phyloP scores from a whole-genome alignment of 2,113 vertebrate genomes.

The Myrmophylax atrothorax region DNA sequence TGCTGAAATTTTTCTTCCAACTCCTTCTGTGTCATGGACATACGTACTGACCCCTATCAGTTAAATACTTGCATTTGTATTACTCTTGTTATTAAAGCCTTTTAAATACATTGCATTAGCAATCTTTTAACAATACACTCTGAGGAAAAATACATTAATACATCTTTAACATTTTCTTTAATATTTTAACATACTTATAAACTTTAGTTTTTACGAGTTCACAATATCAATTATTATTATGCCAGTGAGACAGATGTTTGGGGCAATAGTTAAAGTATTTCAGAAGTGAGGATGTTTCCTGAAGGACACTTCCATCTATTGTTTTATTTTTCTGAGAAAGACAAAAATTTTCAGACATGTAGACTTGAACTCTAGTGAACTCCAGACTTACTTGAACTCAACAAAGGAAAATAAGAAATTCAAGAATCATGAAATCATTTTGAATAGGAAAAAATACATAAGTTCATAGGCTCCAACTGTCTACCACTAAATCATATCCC shows the following conservation, averaged over 20 bases:
- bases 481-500: neutral
- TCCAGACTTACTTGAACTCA: neutral
- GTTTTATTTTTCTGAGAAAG: neutral
- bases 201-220: neutral
- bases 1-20: neutral
- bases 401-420: neutral
- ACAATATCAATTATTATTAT: neutral
- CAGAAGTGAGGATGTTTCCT: neutral
- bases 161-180: neutral
- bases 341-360: neutral
- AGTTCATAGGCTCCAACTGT: rapidly evolving
- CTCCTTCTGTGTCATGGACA: neutral
- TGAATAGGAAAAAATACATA: neutral
- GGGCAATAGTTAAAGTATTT: neutral
- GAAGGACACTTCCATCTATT: neutral
- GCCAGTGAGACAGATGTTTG: neutral
- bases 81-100: neutral
- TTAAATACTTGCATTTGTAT: neutral
- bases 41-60: neutral
- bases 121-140: neutral
- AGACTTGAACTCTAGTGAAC: neutral
- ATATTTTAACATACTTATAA: neutral
- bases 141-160: neutral
- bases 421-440: neutral
- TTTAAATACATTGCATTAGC: neutral